Percentiles rank a stretch among this genome's conserved stretches.
Evolutionary conservation across 2,113 vertebrate genomes (phyloP).

Genomic region (Phylloscopus whistleri): DNA sequence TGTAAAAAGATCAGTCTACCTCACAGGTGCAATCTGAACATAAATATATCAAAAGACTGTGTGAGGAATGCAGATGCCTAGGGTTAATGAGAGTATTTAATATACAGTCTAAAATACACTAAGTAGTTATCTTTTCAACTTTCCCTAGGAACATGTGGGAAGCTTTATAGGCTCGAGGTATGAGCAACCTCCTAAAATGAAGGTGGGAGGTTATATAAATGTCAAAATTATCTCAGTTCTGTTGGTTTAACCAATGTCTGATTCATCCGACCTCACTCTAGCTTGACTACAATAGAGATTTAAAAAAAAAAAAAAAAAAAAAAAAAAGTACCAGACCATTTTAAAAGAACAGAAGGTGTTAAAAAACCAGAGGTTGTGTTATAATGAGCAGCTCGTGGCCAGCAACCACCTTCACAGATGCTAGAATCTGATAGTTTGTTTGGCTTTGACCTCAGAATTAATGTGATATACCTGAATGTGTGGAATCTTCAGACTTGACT

Average conservation of each 20-base stretch:
- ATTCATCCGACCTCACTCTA: slow-evolving; percentile 11
- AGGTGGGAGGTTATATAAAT: not conserved
- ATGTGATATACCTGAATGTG: not conserved
- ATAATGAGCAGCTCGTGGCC: not conserved
- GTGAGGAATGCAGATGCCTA: not conserved
- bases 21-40: not conserved
- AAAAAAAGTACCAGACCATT: not conserved
- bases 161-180: not conserved
- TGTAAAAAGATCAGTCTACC: not conserved
- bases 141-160: not conserved
- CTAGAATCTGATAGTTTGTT: not conserved
- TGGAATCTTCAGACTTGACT: not conserved
- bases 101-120: not conserved
- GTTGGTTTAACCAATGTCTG: slow-evolving; percentile 15
- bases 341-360: not conserved
- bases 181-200: not conserved
- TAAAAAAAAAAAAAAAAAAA: not conserved
- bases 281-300: not conserved
- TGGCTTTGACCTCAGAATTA: not conserved
- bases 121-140: not conserved
- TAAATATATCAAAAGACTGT: not conserved
- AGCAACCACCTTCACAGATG: not conserved
- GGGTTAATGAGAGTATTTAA: not conserved
- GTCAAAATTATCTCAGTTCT: slow-evolving; percentile 28
- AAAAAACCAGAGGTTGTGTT: not conserved